phyloP scores from a whole-genome alignment of 2,113 vertebrate genomes.

The Oncorhynchus keta region DNA sequence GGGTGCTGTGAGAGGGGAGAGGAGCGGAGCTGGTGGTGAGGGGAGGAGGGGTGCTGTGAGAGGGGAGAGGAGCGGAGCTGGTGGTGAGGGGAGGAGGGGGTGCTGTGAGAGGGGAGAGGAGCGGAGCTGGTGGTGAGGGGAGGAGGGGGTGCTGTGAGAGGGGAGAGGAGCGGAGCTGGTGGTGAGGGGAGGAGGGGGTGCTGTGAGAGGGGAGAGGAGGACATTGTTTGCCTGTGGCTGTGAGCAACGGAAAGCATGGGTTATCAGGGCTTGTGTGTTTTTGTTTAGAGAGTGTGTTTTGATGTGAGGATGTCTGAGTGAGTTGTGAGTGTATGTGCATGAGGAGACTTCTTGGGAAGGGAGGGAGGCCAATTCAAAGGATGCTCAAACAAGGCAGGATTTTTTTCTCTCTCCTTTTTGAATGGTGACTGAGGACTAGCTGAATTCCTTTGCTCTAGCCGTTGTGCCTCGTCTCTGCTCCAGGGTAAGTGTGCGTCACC shows the following conservation, averaged over 20 bases:
- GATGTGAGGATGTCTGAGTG: slow-evolving; percentile 59
- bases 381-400: slow-evolving; percentile 73
- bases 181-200: slow-evolving; percentile 59
- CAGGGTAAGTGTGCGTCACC: slow-evolving; percentile 68
- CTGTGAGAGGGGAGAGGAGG: slow-evolving; percentile 60
- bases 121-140: slow-evolving; percentile 67
- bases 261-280: slow-evolving; percentile 69
- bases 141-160: too few species aligned
- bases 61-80: slow-evolving; percentile 69
- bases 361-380: slow-evolving; percentile 65
- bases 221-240: slow-evolving; percentile 81
- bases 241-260: slow-evolving; percentile 78
- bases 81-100: slow-evolving; percentile 71
- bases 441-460: slow-evolving; percentile 72
- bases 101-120: slow-evolving; percentile 73
- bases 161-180: slow-evolving; percentile 63
- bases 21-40: slow-evolving; percentile 65
- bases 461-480: slow-evolving; percentile 53
- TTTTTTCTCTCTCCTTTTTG: slow-evolving; percentile 52
- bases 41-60: too few species aligned
- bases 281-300: slow-evolving; percentile 69
- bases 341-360: slow-evolving; percentile 56
- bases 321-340: slow-evolving; percentile 43
- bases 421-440: slow-evolving; percentile 67
- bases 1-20: slow-evolving; percentile 59